Evolutionary conservation across 2,888 invertebrate species (phyloP), one percentile per base, ranked within the genome.

Genomic region (Hemicrepidius hirtus): DNA sequence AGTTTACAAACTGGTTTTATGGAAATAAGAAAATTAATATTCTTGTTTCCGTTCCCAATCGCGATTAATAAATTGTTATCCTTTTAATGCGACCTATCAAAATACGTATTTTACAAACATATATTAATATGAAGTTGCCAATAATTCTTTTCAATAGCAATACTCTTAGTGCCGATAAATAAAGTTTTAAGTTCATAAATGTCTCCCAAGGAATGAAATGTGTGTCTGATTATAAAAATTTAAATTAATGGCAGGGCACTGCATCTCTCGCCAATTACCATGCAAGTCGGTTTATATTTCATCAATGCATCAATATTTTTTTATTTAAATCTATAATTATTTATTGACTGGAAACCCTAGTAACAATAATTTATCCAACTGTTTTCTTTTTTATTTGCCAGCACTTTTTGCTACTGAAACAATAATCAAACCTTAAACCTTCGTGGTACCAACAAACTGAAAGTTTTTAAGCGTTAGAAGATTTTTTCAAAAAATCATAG

Each of bases 21-120:
- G 73, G 62, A 77, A 75, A 78, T 76, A 75, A n/a, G 69, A 76
- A 76, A 78, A 76, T 78, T 76, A 75, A 78, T 78, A 78, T 71
- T 71, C 77, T 73, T 77, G 77, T 77, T 78, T 76, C 75, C 76
- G 77, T 70, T 76, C 65, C 76, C 63, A 71, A 72, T 75, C 75
- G 70, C 68, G 75, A 78, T 78, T 74, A 77, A 77, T 78, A 77
- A 78, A 77, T 76, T 77, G 71, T 76, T 77, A 65, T 75, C 66
- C 41, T 40, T n/a, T 62, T 46, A 63, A 63, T 63, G 28, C 46
- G 18, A 46, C 46, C 63, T 63, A 63, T 63, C 63, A 63, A 63
- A 63, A 63, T 49, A 44, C 62, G 62, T 62, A 68, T 68, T 68
- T 68, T 68, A 68, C 62, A 68, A 41, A 49, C 68, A 68, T 68